A percentile compares a stretch with the other conserved stretches of the same genome.
Evolutionary conservation across 2,113 vertebrate species (phyloP).

Genomic region (Balaeniceps rex): DNA sequence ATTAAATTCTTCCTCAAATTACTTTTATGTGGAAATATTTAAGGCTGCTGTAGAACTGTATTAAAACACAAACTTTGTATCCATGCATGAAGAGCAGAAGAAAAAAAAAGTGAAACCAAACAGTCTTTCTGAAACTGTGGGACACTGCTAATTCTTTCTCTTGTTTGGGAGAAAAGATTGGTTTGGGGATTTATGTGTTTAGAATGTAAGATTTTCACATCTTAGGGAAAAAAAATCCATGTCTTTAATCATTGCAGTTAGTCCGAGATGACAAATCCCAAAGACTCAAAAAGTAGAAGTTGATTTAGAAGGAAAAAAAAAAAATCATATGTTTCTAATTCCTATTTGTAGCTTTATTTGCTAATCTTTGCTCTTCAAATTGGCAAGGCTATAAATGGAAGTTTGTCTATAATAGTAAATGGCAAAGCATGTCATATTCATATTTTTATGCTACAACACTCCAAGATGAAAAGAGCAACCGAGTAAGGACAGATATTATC

Average conservation of each 20-base stretch:
- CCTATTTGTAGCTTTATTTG: neutral
- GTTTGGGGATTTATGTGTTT: neutral
- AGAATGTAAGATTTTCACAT: neutral
- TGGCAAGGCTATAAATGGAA: neutral
- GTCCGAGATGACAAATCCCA: neutral
- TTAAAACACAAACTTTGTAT: neutral
- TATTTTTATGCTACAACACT: neutral
- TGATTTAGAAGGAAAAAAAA: neutral
- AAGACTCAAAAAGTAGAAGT: neutral
- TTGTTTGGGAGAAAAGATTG: neutral
- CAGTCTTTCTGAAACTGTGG: neutral
- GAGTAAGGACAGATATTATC: neutral
- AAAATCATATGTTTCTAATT: accelerated
- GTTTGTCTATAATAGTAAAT: neutral
- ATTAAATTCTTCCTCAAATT: neutral
- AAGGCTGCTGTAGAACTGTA: neutral
- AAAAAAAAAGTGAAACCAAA: neutral
- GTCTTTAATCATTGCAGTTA: neutral
- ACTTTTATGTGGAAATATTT: neutral
- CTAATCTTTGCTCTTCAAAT: neutral
- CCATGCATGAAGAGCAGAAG: neutral
- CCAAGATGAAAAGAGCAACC: neutral
- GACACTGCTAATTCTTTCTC: neutral
- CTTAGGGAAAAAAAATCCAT: neutral
- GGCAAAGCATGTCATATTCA: neutral